Base-by-base conservation (phyloP, 2,888 invertebrate species). In the Drosophila buzzatii region DNA sequence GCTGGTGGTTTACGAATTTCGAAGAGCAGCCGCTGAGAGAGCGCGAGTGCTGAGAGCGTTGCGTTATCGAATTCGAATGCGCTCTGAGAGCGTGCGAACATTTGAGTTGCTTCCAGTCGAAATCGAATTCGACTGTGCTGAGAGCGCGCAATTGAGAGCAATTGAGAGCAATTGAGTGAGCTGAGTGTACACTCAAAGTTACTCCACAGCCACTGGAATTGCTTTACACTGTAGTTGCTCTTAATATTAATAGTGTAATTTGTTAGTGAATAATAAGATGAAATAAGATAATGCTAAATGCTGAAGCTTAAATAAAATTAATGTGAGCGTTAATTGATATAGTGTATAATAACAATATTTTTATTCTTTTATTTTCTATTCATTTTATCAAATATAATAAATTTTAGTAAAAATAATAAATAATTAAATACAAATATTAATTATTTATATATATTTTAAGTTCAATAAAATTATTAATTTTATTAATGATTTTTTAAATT, bases 1-100 rank as follows among this genome's bases (percentile, higher is more conserved):
- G 77, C 77, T 77, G 76, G 23, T 35, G 31, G 70, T 79, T 27
- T 27, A 27, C 87, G 79, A 76, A 81, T 53, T 71, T 76, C 79
- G 68, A 84, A 68, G 2, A 49, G 12, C 23, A 16, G 8, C 10
- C 2, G 14, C 52, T 14, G 42, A 47, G 68, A 52, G 60, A 33
- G 51, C 9, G 60, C 2, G 3, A 20, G 37, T 33, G 49, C 8
- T 16, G 69, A 72, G 61, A 52, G 60, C 41, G 65, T 7, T 23
- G 2, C 16, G 27, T 10, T n/a, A 37, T 57, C 37, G 58, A 58
- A 2, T 56, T 67, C 59, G 44, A 58, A 47, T 16, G 5, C 18
- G 35, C 51, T 33, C 44, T 20, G 37, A 23, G 47, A 39, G 45
- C 44, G 53, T 27, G 44, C 33, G 31, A 27, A n/a, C 5, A 18